Base-by-base conservation (phyloP, 2,113 vertebrate genomes). In the Dasyprocta punctata region DNA sequence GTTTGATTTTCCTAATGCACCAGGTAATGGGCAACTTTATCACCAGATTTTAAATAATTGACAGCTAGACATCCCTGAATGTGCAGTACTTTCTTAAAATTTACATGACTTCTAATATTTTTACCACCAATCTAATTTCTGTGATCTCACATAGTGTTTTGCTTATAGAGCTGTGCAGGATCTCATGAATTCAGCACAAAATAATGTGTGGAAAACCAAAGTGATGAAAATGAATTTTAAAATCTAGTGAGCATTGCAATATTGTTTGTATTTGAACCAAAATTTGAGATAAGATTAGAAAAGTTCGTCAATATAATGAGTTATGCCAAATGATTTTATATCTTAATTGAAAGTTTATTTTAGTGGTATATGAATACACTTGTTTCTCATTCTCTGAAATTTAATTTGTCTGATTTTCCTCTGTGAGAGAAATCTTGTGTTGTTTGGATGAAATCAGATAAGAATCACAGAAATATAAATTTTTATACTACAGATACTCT, bases 391-490 rank as follows among this genome's bases (percentile, higher is more conserved):
- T 47, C 47, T 93, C 47, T 78, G 36, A 86, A 69, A 81, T 95
- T 96, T 86, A 92, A 81, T 84, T 73, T 93, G 19, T 69, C 89
- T 93, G 60, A 93, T 93, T 94, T 96, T 14, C 86, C 80, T 86
- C 71, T 83, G 44, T 90, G 60, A 86, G 13, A 73, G 38, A 96
- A 95, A 38, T 26, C 54, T 92, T 91, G 5, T 56, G 83, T 26
- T 54, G 73, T 91, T 97, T 95, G 17, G 38, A 67, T 91, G 94
- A 58, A 89, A 90, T 96, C 82, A 94, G 71, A 13, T 82, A 58
- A 91, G 63, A 60, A 85, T 94, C 19, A 82, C 1, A 90, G 17
- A 89, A 54, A 17, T 90, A 69, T 89, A 96, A 90, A 86, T 96
- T 95, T 90, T 85, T 97, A 81, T 94, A 65, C 24, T 58, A 90